Evolutionary conservation across 2,888 invertebrate genomes (phyloP).

Genomic region (Tiliacea citrago): DNA sequence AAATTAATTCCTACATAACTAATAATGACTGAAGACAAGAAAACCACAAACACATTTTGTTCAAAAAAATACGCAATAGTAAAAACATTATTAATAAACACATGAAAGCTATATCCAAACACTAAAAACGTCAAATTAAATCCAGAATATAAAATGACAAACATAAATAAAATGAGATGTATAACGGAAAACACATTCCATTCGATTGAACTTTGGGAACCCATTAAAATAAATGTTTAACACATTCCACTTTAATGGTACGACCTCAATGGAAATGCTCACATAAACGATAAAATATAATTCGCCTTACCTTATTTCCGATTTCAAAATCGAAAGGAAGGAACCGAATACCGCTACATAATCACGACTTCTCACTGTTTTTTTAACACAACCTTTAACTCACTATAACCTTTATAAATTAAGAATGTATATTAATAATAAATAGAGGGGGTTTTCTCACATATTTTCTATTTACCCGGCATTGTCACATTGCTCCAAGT

Average conservation of each 20-base stretch:
- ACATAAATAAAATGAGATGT: conserved; percentile 23
- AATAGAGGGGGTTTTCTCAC: conserved; percentile 48
- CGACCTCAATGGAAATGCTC: conserved; percentile 42
- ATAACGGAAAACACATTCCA: conserved; percentile 32
- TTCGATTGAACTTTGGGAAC: conserved; percentile 33
- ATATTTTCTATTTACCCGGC: conserved; percentile 66
- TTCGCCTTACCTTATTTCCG: conserved; percentile 63
- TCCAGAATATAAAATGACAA: conserved; percentile 17
- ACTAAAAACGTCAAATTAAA: conserved; percentile 21
- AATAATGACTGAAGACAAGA: background rate
- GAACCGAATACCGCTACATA: conserved; percentile 34
- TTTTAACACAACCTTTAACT: conserved; percentile 33
- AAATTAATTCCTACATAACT: background rate
- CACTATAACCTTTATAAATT: conserved; percentile 39
- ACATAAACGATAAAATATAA: conserved; percentile 54
- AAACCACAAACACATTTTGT: background rate
- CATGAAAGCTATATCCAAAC: background rate
- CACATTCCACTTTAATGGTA: conserved; percentile 43
- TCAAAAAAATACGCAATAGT: background rate
- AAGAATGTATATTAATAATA: conserved; percentile 30
- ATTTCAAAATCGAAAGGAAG: conserved; percentile 49
- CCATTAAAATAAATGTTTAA: conserved; percentile 52
- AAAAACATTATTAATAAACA: background rate
- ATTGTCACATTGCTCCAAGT: conserved; percentile 64
- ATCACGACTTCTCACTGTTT: conserved; percentile 52